Evolutionary conservation across 1,140 invertebrate genomes (phyloP).

Genomic region (Brachionus koreanus): DNA sequence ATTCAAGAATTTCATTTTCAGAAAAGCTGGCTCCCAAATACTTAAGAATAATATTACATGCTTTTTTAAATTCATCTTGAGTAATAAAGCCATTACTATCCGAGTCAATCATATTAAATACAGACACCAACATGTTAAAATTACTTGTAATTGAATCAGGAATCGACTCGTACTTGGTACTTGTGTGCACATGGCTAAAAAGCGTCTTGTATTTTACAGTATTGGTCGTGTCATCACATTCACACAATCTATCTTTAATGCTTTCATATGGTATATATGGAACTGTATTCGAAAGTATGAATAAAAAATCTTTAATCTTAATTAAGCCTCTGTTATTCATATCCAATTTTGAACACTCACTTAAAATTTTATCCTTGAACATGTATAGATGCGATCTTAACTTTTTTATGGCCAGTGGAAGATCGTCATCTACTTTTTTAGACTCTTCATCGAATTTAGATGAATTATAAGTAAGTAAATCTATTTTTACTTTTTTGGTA

Average conservation of each 20-base stretch:
- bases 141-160: constrained; percentile 76
- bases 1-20: constrained; percentile 64
- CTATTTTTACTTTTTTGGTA: constrained; percentile 70
- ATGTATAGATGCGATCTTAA: not conserved
- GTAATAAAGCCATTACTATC: constrained; percentile 68
- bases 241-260: constrained; percentile 35
- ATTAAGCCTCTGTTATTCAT: constrained; percentile 6
- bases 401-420: constrained; percentile 10
- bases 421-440: constrained; percentile 69
- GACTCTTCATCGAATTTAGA: constrained; percentile 48
- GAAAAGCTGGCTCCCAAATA: constrained; percentile 10
- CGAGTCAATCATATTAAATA: constrained; percentile 78
- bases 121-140: constrained; percentile 68
- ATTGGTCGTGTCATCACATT: constrained; percentile 17
- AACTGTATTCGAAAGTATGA: not conserved
- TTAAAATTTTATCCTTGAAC: constrained; percentile 54
- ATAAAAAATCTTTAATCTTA: not conserved
- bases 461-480: constrained; percentile 53
- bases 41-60: not conserved
- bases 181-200: constrained; percentile 12
- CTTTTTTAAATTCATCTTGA: constrained; percentile 31
- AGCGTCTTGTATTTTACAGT: not conserved
- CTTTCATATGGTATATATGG: constrained; percentile 14
- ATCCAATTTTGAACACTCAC: constrained; percentile 27
- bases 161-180: constrained; percentile 63